Percentiles rank a stretch among this genome's conserved stretches.
Evolutionary conservation across 2,113 vertebrate genomes (phyloP).

Genomic region (Ictidomys tridecemlineatus): DNA sequence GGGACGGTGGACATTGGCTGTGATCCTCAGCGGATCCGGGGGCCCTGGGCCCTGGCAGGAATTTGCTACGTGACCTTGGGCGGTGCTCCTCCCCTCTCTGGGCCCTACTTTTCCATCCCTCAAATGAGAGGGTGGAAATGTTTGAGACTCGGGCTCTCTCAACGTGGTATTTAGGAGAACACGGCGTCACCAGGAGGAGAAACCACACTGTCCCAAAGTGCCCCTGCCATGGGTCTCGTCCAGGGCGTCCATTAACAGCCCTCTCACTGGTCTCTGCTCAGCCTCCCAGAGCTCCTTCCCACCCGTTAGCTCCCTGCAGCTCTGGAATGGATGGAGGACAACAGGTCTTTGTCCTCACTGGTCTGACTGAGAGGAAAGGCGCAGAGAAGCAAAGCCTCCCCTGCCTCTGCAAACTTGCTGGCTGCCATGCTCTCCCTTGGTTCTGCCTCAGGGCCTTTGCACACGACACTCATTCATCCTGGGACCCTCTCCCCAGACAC

Average conservation of each 20-base stretch:
- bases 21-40: neutral
- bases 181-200: neutral
- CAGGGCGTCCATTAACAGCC: neutral
- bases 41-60: neutral
- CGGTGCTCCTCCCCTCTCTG: neutral
- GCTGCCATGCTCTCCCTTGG: neutral
- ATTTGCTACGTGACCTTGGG: neutral
- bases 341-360: neutral
- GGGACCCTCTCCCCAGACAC: neutral
- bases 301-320: neutral
- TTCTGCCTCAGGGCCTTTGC: constrained; percentile 65
- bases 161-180: neutral
- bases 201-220: neutral
- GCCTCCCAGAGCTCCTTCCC: neutral
- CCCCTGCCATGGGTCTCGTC: neutral
- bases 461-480: neutral
- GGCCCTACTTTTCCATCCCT: neutral
- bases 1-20: neutral
- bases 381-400: neutral
- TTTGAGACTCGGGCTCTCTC: neutral
- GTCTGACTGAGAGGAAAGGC: neutral
- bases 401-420: neutral
- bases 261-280: neutral
- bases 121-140: neutral
- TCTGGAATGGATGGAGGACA: neutral